phyloP scores from a whole-genome alignment of 2,113 vertebrate species.

The Rhea americana region DNA sequence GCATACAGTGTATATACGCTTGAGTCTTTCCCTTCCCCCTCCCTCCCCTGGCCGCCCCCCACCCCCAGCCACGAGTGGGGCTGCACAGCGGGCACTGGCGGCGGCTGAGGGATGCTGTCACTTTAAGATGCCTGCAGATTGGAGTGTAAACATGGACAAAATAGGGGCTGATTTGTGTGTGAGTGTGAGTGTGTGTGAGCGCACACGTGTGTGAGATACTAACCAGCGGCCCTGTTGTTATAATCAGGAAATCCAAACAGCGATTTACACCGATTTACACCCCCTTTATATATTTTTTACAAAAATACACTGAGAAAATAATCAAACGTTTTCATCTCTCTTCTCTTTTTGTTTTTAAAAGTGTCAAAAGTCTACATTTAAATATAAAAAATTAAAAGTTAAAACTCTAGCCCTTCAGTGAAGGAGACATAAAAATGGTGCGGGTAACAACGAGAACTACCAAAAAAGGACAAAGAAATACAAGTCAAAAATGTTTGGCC shows the following conservation, averaged over 20 bases:
- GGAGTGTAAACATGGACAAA: conserved; percentile 96
- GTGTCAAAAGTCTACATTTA: conserved; percentile 99
- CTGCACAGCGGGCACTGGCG: conserved; percentile 51
- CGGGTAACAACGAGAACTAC: conserved; percentile 88
- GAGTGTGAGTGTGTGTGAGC: conserved; percentile 66
- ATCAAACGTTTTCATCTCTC: conserved; percentile 98
- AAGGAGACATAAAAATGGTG: conserved; percentile 97
- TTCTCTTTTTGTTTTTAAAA: conserved; percentile 92
- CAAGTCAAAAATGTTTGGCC: conserved; percentile 93
- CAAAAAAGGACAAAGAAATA: conserved; percentile 75
- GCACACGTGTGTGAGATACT: conserved; percentile 77
- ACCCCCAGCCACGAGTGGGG: background rate
- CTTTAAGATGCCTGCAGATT: conserved; percentile 98
- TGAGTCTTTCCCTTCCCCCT: background rate
- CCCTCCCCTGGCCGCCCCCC: background rate
- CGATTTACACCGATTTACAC: conserved; percentile 97
- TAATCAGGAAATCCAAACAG: conserved; percentile 97
- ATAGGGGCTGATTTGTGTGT: conserved; percentile 88
- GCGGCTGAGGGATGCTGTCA: conserved; percentile 86
- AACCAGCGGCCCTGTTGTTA: conserved; percentile 91
- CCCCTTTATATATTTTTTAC: conserved; percentile 99
- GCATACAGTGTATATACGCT: conserved; percentile 62
- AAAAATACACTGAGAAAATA: conserved; percentile 99
- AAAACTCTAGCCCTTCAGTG: conserved; percentile 99
- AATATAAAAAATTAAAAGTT: conserved; percentile 99